Base-by-base conservation (phyloP, 2,888 invertebrate genomes). In the Zhengitettix transpicula region DNA sequence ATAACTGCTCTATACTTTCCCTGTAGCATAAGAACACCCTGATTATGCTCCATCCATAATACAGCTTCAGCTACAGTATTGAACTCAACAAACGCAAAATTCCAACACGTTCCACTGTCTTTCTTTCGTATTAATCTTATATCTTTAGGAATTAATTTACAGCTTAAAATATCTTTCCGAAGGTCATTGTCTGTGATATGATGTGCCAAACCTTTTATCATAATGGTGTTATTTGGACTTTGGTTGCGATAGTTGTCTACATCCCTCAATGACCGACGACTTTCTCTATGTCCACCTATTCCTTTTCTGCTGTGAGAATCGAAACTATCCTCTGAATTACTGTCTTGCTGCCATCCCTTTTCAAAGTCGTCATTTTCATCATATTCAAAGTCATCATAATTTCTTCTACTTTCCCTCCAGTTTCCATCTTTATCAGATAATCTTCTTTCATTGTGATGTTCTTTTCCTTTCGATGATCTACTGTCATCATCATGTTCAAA, bases 41-140 rank as follows among this genome's bases (percentile, higher is more conserved):
- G 87, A 81, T 89, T 89, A 77, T 83, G 80, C 75, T 91, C 90
- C 88, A 93, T 92, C 90, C 92, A 92, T 74, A 83, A 83, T 74
- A 83, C 83, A 71, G 93, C 91, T 79, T 91, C 90, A 74, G 83
- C 82, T 74, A 87, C 82, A 75, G 86, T 85, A 76, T 84, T 81
- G 84, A 94, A 94, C 82, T 94, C 93, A 80, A 93, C 89, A 83
- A 91, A 91, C 79, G 87, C 89, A 81, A 89, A 89, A 73, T 88
- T 88, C 73, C 88, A 81, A 76, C 89, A 88, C 75, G 85, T 83
- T 82, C 91, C 89, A 81, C 89, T 87, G 71, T 87, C 85, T 76
- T 86, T 85, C 73, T 87, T 85, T 67, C 89, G 78, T 71, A 91
- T 89, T 52, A 91, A 76, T 54, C 91, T 80, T 68, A 91, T 87